phyloP scores from a whole-genome alignment of 2,888 invertebrate genomes.

The Tenodera sinensis region DNA sequence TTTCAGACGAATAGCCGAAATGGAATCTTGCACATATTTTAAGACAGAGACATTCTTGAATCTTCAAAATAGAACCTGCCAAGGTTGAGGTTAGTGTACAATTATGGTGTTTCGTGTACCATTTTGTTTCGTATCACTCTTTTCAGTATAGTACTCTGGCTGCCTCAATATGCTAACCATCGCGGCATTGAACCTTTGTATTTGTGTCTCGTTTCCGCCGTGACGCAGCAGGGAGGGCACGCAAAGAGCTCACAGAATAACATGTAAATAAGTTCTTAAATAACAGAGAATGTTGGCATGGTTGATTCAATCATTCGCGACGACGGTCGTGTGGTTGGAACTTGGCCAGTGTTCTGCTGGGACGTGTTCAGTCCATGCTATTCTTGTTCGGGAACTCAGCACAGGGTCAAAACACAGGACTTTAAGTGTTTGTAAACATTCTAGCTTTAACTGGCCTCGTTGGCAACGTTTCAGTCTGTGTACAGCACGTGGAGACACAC shows the following conservation, averaged over 20 bases:
- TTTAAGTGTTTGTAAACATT: neutral
- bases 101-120: no score
- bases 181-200: neutral
- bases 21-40: no score
- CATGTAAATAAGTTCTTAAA: neutral
- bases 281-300: neutral
- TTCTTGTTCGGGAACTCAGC: neutral
- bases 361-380: neutral
- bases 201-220: neutral
- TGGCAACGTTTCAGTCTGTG: neutral
- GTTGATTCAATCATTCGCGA: neutral
- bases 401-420: neutral
- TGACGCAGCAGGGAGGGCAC: neutral
- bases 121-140: no score
- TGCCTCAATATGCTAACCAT: no score
- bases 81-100: no score
- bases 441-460: neutral
- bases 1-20: no score
- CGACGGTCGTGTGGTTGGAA: neutral
- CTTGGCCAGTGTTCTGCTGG: neutral
- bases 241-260: neutral
- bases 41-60: no score
- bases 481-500: neutral
- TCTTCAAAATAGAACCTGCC: no score
- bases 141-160: no score